phyloP scores from a whole-genome alignment of 2,888 invertebrate species.

The Brachypalpus laphriformis region DNA sequence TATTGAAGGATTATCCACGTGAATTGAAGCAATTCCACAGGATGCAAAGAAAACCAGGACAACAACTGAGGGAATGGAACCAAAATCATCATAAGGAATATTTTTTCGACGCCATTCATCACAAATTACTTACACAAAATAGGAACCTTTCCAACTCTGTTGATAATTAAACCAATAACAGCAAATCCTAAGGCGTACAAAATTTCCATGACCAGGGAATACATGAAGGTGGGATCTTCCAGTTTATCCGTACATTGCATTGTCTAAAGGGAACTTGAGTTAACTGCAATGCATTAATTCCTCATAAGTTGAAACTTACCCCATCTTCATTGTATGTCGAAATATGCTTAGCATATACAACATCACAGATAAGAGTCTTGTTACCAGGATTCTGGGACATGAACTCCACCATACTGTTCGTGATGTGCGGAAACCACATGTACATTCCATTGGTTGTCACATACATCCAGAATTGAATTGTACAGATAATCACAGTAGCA shows the following conservation, averaged over 20 bases:
- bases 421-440: constrained; percentile 81
- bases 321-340: constrained; percentile 73
- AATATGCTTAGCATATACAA: constrained; percentile 76
- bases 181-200: constrained; percentile 77
- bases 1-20: constrained; percentile 76
- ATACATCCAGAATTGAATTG: constrained; percentile 79
- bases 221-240: constrained; percentile 77
- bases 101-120: background rate
- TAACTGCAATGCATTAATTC: background rate
- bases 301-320: constrained; percentile 43
- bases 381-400: constrained; percentile 76
- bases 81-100: background rate
- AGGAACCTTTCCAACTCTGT: constrained; percentile 78
- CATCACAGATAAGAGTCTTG: constrained; percentile 77
- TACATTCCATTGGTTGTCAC: constrained; percentile 79
- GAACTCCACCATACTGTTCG: constrained; percentile 79
- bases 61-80: constrained; percentile 69
- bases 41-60: constrained; percentile 76
- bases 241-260: constrained; percentile 76
- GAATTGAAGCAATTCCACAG: constrained; percentile 76
- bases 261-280: constrained; percentile 44
- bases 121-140: constrained; percentile 77
- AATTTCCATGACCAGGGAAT: constrained; percentile 78
- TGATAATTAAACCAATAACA: constrained; percentile 78
- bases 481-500: constrained; percentile 78